These are phyloP conservation scores for Upupa epops DNA, from an alignment of 2,113 vertebrate species.

Conservation along the genomic window DNA sequence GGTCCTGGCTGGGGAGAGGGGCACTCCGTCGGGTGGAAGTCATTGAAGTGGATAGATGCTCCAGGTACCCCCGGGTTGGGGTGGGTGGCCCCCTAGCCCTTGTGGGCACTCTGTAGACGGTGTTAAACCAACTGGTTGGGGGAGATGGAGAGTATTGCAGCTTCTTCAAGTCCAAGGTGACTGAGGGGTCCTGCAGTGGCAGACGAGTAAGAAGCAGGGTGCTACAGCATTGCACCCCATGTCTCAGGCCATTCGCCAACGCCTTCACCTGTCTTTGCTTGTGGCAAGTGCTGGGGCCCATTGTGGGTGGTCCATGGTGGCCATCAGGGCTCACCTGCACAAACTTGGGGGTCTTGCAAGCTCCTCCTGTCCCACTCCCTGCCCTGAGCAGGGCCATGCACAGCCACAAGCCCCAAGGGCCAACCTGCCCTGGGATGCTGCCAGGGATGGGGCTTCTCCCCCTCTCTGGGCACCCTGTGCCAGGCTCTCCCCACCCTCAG, in stretches of 20 bases:
- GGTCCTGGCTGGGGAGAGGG: background rate
- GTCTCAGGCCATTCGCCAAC: background rate
- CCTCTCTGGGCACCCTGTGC: no score
- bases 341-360: background rate
- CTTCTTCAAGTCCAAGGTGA: background rate
- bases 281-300: background rate
- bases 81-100: background rate
- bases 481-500: no score
- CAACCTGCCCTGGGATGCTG: no score
- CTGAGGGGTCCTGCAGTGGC: background rate
- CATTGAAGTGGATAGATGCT: background rate
- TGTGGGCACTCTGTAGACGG: background rate
- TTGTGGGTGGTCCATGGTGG: fast-evolving
- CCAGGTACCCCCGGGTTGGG: fast-evolving
- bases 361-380: no score
- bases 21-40: background rate
- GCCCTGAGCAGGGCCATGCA: no score
- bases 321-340: background rate
- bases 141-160: background rate
- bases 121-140: background rate
- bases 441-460: no score
- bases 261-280: background rate
- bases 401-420: no score
- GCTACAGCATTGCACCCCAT: background rate
- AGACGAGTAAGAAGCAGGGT: background rate